Evolutionary conservation across 2,888 invertebrate genomes (phyloP).

Genomic region (Apamea epomidion): DNA sequence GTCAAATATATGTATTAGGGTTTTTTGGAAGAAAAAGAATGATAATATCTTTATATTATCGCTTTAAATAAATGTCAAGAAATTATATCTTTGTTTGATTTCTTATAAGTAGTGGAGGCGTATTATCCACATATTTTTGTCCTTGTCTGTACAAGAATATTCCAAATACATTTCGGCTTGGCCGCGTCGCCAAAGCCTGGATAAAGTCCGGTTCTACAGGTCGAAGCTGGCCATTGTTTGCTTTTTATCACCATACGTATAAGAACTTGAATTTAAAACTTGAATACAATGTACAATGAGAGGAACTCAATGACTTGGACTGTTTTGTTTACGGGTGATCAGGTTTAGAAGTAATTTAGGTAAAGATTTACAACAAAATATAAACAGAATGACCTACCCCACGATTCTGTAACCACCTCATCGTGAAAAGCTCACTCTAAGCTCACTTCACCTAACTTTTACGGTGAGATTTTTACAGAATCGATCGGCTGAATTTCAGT

Average conservation of each 20-base stretch:
- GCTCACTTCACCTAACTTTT: too few species aligned
- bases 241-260: slow-evolving; percentile 57
- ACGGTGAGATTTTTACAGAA: too few species aligned
- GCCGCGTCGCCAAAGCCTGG: slow-evolving; percentile 46
- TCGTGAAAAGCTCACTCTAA: too few species aligned
- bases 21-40: too few species aligned
- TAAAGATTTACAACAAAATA: neutral
- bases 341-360: slow-evolving; percentile 14
- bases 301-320: slow-evolving; percentile 45
- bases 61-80: too few species aligned
- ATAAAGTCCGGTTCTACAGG: slow-evolving; percentile 63
- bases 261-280: slow-evolving; percentile 41
- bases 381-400: neutral
- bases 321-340: slow-evolving; percentile 32
- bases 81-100: too few species aligned
- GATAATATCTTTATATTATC: too few species aligned
- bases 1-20: too few species aligned
- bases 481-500: neutral
- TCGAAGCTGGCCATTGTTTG: slow-evolving; percentile 62
- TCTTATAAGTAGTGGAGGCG: too few species aligned
- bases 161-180: slow-evolving; percentile 48
- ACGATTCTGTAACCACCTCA: too few species aligned
- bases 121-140: slow-evolving; percentile 10
- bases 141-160: slow-evolving; percentile 41
- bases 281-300: slow-evolving; percentile 55